These are phyloP conservation scores for Thripadectes ignobilis DNA, from an alignment of 2,797 vertebrate species.

Conservation along the genomic window DNA sequence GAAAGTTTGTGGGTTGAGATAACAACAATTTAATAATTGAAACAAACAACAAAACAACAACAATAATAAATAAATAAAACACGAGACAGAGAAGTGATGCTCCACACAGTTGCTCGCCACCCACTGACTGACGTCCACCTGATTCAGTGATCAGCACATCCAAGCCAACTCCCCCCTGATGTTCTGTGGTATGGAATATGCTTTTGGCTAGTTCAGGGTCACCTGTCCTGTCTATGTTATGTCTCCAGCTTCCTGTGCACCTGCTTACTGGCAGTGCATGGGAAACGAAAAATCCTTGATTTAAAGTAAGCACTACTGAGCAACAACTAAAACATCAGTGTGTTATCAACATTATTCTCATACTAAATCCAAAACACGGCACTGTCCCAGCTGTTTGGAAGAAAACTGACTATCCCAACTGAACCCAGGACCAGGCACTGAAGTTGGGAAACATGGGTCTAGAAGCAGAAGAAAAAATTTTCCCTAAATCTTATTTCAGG, in stretches of 20 bases:
- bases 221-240: neutral
- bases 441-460: neutral
- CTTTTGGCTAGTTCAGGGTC: neutral
- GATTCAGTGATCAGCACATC: neutral
- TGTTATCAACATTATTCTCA: neutral
- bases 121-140: accelerated
- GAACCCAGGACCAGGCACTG: neutral
- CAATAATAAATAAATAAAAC: neutral
- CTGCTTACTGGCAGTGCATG: neutral
- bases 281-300: neutral
- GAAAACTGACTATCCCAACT: neutral
- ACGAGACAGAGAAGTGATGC: neutral
- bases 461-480: neutral
- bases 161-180: neutral
- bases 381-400: neutral
- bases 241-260: neutral
- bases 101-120: neutral
- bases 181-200: neutral
- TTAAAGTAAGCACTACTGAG: neutral
- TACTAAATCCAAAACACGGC: neutral
- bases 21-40: neutral
- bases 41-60: too few species aligned
- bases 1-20: neutral
- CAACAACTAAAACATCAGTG: neutral
- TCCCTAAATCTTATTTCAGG: neutral